Evolutionary conservation across 2,888 invertebrate genomes (phyloP).

Genomic region (Eupithecia inturbata): DNA sequence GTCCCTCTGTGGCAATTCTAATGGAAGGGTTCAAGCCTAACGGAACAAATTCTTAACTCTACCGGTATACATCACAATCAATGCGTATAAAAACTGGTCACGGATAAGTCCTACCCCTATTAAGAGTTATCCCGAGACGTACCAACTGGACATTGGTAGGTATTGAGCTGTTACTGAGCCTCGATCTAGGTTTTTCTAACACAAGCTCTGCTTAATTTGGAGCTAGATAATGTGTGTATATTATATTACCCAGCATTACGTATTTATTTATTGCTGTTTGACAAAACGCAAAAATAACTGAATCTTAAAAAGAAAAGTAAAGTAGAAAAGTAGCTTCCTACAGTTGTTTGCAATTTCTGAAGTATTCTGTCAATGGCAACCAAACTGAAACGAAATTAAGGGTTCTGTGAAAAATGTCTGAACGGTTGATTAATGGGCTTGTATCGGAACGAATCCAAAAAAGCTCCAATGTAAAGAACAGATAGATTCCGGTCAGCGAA

Average conservation of each 20-base stretch:
- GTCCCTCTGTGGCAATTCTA: conserved; percentile 63
- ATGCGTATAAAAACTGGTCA: conserved; percentile 51
- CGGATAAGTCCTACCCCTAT: conserved; percentile 48
- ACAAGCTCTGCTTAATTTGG: background rate
- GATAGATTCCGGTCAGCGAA: conserved; percentile 68
- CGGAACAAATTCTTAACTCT: conserved; percentile 55
- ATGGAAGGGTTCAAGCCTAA: conserved; percentile 59
- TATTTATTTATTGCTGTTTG: background rate
- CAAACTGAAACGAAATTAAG: conserved; percentile 29
- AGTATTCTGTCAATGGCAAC: conserved; percentile 18
- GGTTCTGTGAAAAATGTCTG: conserved; percentile 45
- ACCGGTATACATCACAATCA: conserved; percentile 66
- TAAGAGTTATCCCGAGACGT: conserved; percentile 26
- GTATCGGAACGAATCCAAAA: conserved; percentile 49
- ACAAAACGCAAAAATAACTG: too few relatives aligned
- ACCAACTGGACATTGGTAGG: background rate
- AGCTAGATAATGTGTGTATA: background rate
- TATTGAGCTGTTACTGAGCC: background rate
- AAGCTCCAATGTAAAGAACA: conserved; percentile 40
- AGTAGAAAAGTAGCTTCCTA: too few relatives aligned
- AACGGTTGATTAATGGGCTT: conserved; percentile 53
- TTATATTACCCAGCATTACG: background rate
- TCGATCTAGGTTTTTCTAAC: background rate
- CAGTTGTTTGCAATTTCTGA: background rate
- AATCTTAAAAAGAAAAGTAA: too few relatives aligned